These are phyloP conservation scores for Xerus inauris DNA, from an alignment of 2,113 vertebrate genomes.

Conservation along the genomic window DNA sequence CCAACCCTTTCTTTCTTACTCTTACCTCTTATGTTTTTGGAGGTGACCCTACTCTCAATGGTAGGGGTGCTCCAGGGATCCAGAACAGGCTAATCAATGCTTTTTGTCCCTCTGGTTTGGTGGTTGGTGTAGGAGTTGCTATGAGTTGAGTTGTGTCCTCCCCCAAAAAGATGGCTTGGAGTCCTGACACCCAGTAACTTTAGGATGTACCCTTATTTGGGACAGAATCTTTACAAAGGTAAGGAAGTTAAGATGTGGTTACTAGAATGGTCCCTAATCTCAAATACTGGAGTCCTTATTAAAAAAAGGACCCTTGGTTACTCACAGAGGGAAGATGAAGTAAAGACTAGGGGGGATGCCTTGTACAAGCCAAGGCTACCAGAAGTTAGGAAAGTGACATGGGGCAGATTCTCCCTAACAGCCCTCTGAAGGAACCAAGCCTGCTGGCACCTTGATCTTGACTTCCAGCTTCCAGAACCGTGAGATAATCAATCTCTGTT, in stretches of 20 bases:
- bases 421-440: neutral
- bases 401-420: neutral
- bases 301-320: neutral
- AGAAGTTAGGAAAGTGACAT: neutral
- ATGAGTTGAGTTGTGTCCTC: neutral
- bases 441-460: neutral
- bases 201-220: neutral
- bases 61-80: neutral
- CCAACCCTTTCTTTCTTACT: neutral
- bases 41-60: neutral
- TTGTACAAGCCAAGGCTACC: neutral
- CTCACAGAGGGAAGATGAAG: neutral
- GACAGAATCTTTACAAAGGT: neutral
- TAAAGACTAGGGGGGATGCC: neutral
- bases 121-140: neutral
- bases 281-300: neutral
- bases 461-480: neutral
- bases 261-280: neutral
- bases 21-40: neutral
- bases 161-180: neutral
- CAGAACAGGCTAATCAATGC: neutral
- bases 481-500: neutral
- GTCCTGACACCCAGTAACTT: neutral
- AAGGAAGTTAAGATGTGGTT: neutral
- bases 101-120: neutral